These are phyloP conservation scores for Phaedon cochleariae DNA, from an alignment of 2,888 invertebrate genomes.

Conservation along the genomic window DNA sequence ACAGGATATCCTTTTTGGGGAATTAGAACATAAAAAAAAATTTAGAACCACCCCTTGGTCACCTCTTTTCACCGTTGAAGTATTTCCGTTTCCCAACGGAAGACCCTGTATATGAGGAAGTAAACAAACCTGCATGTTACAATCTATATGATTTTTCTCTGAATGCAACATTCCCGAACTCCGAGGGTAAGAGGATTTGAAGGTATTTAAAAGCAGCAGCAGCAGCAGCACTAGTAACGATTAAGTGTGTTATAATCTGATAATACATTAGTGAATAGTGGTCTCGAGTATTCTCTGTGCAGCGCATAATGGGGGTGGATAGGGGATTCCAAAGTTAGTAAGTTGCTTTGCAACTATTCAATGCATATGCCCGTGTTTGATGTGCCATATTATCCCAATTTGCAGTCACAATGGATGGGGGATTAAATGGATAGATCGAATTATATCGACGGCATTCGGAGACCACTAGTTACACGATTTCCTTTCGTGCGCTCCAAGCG, in stretches of 20 bases:
- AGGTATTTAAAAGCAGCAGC: slow-evolving; percentile 54
- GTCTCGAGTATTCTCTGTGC: slow-evolving; percentile 40
- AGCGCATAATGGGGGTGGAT: slow-evolving; percentile 40
- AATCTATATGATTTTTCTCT: too few relatives aligned
- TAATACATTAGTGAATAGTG: slow-evolving; percentile 58
- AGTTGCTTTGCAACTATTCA: slow-evolving; percentile 41
- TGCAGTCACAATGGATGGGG: slow-evolving; percentile 32
- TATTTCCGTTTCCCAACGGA: too few relatives aligned
- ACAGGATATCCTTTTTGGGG: too few relatives aligned
- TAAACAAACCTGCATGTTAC: too few relatives aligned
- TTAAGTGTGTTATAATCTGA: slow-evolving; percentile 61
- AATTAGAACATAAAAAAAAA: too few relatives aligned
- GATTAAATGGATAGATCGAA: slow-evolving; percentile 32
- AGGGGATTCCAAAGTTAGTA: slow-evolving; percentile 45
- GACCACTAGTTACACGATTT: too few relatives aligned
- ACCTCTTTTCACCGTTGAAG: too few relatives aligned
- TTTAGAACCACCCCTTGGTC: too few relatives aligned
- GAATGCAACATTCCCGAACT: slow-evolving; percentile 31
- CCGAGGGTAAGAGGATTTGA: slow-evolving; percentile 56
- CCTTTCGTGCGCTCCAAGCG: too few relatives aligned
- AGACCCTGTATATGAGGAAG: too few relatives aligned
- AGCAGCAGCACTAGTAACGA: slow-evolving; percentile 31
- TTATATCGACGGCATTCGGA: background rate
- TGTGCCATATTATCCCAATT: slow-evolving; percentile 41
- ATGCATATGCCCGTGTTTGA: slow-evolving; percentile 39